Base-by-base conservation (phyloP, 2,797 vertebrate species). In the Melanotaenia parkinsoni region DNA sequence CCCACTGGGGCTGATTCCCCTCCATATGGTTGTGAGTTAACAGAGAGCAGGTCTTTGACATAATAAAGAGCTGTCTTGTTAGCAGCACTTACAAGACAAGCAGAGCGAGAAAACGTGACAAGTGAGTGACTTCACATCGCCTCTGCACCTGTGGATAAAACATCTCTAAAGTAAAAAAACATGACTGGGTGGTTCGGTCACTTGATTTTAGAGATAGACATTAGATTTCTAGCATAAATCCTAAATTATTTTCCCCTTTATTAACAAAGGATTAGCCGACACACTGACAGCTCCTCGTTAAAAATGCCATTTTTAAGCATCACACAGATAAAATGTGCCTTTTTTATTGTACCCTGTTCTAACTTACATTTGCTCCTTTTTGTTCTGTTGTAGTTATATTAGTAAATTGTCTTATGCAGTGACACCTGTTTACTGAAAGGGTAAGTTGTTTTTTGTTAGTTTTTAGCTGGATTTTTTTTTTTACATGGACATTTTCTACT, bases 31-130 rank as follows among this genome's bases (percentile, higher is more conserved):
- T 85, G 72, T 64, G 67, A 82, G 77, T 88, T 86, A 87, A 84
- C 79, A 76, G 54, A 67, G 71, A 80, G 60, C 69, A 74, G 81
- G 79, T 75, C 79, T 70, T 74, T 71, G 76, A 76, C 86, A 72
- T 85, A 74, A 88, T 85, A 77, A 91, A 85, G 81, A 85, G 74
- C 80, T 83, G 82, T 72, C 84, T 86, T 74, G 79, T 90, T 88
- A 80, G 76, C 28, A 65, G 64, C 57, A 54, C 68, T 77, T 58
- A 60, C 2, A 71, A 24, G 37, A 59, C 9, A 45, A 53, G 37
- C 30, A 57, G 8, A 35, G 16, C 40, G 47, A 57, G 35, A 28
- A 14, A n/a, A 53, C 3, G 16, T 69, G 61, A 80, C 18, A 0
- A 2, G 13, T n/a, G 14, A 62, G 40, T 33, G 67, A 51, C 51